Conservation (phyloP, 2,888 invertebrate genomes). For the Heptascelio sp. region DNA sequence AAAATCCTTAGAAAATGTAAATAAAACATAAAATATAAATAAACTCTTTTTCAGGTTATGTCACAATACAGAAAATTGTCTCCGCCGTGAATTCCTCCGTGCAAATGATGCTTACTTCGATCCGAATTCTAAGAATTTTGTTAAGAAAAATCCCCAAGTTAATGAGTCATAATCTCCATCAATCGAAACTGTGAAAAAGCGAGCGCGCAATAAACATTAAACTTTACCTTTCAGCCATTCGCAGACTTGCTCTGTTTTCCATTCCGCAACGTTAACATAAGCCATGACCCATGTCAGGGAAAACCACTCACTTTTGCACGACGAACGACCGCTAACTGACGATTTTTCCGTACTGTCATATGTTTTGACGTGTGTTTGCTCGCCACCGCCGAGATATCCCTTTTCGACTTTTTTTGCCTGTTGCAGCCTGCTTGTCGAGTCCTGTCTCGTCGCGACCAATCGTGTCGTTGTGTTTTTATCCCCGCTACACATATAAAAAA, state of each 20-base stretch:
- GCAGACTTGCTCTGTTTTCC: slow-evolving; percentile 96
- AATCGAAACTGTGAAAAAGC: slow-evolving; percentile 17
- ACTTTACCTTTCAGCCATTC: slow-evolving; percentile 95
- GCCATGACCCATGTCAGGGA: slow-evolving; percentile 86
- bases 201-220: slow-evolving; percentile 57
- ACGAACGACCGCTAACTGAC: slow-evolving; percentile 17
- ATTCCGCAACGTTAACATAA: slow-evolving; percentile 95
- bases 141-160: not conserved
- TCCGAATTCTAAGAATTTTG: not conserved
- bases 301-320: slow-evolving; percentile 40
- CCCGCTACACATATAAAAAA: slow-evolving; percentile 21
- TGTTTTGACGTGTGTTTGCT: slow-evolving; percentile 49
- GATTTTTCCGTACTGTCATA: slow-evolving; percentile 47
- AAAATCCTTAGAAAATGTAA: too few species aligned
- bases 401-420: slow-evolving; percentile 48
- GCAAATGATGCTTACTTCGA: too few species aligned
- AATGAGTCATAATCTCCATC: not conserved
- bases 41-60: slow-evolving; percentile 51
- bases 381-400: slow-evolving; percentile 7
- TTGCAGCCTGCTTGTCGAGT: slow-evolving; percentile 50
- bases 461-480: slow-evolving; percentile 37
- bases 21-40: too few species aligned
- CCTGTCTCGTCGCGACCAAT: slow-evolving; percentile 26
- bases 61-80: not conserved
- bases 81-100: not conserved